These are phyloP conservation scores for Oreochromis niloticus DNA, from an alignment of 2,113 vertebrate species.

Conservation along the genomic window DNA sequence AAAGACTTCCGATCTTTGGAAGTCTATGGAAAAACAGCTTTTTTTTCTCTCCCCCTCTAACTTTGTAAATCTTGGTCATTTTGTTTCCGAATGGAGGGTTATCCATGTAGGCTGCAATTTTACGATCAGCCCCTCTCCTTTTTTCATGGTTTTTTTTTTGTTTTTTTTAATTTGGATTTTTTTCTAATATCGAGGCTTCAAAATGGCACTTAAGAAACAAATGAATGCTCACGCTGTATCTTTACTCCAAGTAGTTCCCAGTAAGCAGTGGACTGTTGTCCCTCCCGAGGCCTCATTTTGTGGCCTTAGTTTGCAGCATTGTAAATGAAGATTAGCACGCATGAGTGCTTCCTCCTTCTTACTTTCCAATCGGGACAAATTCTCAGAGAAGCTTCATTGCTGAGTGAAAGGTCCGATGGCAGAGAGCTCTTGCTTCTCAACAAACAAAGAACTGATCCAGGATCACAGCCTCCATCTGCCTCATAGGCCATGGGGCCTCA, in stretches of 20 bases:
- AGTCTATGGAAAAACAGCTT: not conserved
- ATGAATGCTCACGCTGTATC: not conserved
- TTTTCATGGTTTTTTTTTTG: not conserved
- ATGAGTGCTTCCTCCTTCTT: constrained; percentile 29
- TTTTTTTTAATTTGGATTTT: not conserved
- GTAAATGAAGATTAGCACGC: constrained; percentile 62
- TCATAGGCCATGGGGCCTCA: not conserved
- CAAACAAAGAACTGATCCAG: constrained; percentile 17
- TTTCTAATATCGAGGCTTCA: not conserved
- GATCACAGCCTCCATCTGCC: constrained; percentile 35
- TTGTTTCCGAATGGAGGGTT: not conserved
- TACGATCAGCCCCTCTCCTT: not conserved
- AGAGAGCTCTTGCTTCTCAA: constrained; percentile 6
- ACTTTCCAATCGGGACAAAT: not conserved
- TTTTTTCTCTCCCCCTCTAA: rapidly evolving
- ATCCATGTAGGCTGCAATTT: not conserved
- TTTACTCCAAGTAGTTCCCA: constrained; percentile 15
- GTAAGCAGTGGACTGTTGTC: not conserved
- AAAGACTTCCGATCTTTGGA: not conserved
- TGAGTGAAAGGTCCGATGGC: constrained; percentile 26
- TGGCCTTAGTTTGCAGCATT: constrained; percentile 44
- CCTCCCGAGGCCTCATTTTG: constrained; percentile 41
- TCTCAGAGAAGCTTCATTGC: constrained; percentile 18
- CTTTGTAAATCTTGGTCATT: not conserved
- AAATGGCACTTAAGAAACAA: not conserved